A percentile compares a stretch with the other conserved stretches of the same genome.
phyloP scores from a whole-genome alignment of 2,888 invertebrate species.

The Andrena bucephala region DNA sequence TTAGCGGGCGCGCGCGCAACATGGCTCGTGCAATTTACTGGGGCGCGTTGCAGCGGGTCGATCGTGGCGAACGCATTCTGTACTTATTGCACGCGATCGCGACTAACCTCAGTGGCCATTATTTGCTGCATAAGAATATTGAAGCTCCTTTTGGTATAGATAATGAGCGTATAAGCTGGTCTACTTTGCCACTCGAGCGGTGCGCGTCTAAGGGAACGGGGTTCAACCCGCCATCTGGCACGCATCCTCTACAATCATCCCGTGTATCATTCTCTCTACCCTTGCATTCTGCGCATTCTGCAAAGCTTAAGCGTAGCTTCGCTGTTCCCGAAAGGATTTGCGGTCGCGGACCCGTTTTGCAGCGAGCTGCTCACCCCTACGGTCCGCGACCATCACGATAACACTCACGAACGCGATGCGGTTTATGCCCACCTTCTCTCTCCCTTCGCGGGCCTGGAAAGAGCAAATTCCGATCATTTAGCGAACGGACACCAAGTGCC shows the following conservation, averaged over 20 bases:
- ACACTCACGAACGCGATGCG: constrained; percentile 31
- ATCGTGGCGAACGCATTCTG: background rate
- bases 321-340: constrained; percentile 40
- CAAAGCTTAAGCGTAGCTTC: constrained; percentile 27
- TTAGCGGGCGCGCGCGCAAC: constrained; percentile 5
- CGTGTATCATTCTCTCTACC: constrained; percentile 12
- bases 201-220: constrained; percentile 6
- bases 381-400: background rate
- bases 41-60: background rate
- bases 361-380: background rate
- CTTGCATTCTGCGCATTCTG: constrained; percentile 12
- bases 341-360: constrained; percentile 44
- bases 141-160: constrained; percentile 1
- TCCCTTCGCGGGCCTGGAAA: background rate
- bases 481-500: background rate
- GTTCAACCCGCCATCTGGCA: constrained; percentile 49
- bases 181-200: constrained; percentile 49
- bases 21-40: constrained; percentile 27
- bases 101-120: background rate
- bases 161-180: constrained; percentile 35
- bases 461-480: constrained; percentile 26
- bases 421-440: constrained; percentile 19
- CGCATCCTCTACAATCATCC: constrained; percentile 37
- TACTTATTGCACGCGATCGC: constrained; percentile 22
- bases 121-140: constrained; percentile 1